Base-by-base conservation (phyloP, 2,888 invertebrate genomes). In the Lymantria monacha region DNA sequence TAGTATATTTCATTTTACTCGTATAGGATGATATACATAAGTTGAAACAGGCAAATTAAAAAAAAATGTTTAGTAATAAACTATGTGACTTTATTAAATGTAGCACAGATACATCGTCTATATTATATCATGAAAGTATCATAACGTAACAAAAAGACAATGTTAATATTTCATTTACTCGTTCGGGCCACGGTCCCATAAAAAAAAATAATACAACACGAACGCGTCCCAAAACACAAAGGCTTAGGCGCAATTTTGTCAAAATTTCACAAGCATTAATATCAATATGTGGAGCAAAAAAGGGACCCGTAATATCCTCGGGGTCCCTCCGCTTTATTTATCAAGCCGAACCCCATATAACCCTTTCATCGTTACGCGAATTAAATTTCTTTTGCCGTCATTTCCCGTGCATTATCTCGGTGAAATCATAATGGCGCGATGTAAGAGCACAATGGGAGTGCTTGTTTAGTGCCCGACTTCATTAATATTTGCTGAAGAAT, bases 321-420 rank as follows among this genome's bases (percentile, higher is more conserved):
- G 81, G 81, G 86, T 81, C 81, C 77, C 85, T 79, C 74, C 78
- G 79, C 79, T 82, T 83, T 87, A 86, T 88, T 88, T 88, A 87
- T 86, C 85, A 86, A 82, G 84, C 85, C 83, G 85, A 83, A 41
- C 41, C 86, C 83, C 75, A 69, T 65, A 74, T 85, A 90, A 91
- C 91, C 91, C 90, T 90, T 91, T 90, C 89, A 87, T 85, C 86
- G 89, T 82, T 87, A 83, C 83, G 87, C 84, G 89, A 90, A 90
- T 91, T 90, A 89, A 90, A 91, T 90, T 90, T 91, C 90, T 90
- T 90, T 90, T 90, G 79, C 87, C 88, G 90, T 91, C 90, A 91
- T 90, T 91, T 91, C 91, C 91, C 90, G 88, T 89, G 76, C 88
- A 90, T 91, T 90, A 90, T 89, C 89, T 85, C 84, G 87, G 88